Evolutionary conservation across 2,113 vertebrate genomes (phyloP).

Genomic region (Mus pahari): DNA sequence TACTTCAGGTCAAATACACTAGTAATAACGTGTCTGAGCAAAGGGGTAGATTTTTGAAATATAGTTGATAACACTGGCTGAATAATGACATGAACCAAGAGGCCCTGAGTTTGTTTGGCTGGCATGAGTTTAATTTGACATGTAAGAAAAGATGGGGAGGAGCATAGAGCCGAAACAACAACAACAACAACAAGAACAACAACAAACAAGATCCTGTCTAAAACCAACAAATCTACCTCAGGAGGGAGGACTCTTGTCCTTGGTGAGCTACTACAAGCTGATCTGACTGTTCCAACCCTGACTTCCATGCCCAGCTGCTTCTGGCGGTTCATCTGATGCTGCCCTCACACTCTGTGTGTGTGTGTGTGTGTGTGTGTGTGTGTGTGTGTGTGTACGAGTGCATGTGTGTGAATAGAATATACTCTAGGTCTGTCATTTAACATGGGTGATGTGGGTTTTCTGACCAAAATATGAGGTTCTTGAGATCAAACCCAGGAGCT

Average conservation of each 20-base stretch:
- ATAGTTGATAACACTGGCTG: not conserved
- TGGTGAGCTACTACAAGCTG: too few relatives aligned
- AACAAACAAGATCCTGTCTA: not conserved
- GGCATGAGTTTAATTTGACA: not conserved
- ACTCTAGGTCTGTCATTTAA: not conserved
- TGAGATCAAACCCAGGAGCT: not conserved
- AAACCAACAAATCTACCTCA: not conserved
- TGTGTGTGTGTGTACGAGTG: not conserved
- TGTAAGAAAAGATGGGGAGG: not conserved
- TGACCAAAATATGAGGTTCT: not conserved
- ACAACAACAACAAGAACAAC: too few relatives aligned
- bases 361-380: not conserved
- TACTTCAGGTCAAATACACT: not conserved
- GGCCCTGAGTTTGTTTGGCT: not conserved
- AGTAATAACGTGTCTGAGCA: not conserved
- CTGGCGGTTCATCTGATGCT: not conserved
- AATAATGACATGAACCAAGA: not conserved
- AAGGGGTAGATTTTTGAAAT: not conserved
- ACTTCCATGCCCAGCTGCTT: too few relatives aligned
- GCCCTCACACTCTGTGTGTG: not conserved
- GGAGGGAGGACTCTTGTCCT: not conserved
- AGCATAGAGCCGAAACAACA: not conserved
- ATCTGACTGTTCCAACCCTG: not conserved
- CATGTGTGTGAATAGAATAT: not conserved
- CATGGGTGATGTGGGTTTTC: not conserved